Percentiles rank a stretch among this genome's conserved stretches.
Evolutionary conservation across 2,888 invertebrate genomes (phyloP).

Genomic region (Heteromurus nitidus): DNA sequence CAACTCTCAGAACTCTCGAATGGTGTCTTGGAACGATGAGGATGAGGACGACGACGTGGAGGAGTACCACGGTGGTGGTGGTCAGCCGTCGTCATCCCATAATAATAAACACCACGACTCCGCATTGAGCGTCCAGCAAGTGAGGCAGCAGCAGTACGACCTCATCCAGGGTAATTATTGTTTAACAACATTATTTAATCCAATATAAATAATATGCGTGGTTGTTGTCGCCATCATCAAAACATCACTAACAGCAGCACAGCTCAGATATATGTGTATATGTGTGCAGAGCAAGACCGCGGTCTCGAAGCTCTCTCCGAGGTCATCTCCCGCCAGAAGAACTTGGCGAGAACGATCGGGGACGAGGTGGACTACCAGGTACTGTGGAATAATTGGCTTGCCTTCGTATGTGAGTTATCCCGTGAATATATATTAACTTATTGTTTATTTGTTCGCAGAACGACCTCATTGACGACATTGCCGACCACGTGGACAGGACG

Average conservation of each 20-base stretch:
- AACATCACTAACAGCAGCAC: background rate
- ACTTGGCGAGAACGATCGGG: slow-evolving; percentile 84
- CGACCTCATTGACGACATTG: slow-evolving; percentile 85
- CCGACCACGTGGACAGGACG: slow-evolving; percentile 83
- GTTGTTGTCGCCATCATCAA: too few species aligned
- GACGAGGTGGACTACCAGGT: slow-evolving; percentile 85
- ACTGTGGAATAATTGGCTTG: slow-evolving; percentile 38
- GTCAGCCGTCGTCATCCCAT: too few species aligned
- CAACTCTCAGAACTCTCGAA: background rate
- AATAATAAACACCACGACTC: background rate
- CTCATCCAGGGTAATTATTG: slow-evolving; percentile 79
- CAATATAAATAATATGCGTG: background rate
- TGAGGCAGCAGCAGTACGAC: slow-evolving; percentile 79
- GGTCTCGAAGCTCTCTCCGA: slow-evolving; percentile 85
- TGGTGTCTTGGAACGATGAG: slow-evolving; percentile 74
- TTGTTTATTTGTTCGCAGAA: too few species aligned
- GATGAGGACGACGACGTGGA: slow-evolving; percentile 75
- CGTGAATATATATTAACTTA: too few species aligned
- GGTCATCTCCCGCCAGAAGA: slow-evolving; percentile 85
- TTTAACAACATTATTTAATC: slow-evolving; percentile 8
- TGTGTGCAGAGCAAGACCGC: slow-evolving; percentile 82
- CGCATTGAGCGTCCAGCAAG: slow-evolving; percentile 76
- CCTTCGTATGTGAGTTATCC: too few species aligned
- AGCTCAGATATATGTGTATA: slow-evolving; percentile 70
- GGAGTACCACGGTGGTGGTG: slow-evolving; percentile 61